phyloP scores from a whole-genome alignment of 2,797 vertebrate species.

The Myotis vivesi region DNA sequence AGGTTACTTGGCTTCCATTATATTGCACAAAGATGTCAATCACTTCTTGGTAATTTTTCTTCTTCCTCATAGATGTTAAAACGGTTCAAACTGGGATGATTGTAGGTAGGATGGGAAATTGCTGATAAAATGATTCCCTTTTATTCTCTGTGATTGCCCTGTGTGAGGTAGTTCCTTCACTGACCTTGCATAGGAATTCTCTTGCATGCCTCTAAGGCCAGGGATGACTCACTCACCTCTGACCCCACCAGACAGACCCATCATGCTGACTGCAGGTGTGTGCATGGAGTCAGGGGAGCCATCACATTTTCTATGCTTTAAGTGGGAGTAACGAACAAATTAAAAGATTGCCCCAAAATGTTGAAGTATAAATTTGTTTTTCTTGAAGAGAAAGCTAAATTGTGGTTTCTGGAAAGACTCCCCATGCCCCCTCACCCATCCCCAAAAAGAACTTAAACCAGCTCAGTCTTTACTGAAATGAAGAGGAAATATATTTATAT shows the following conservation, averaged over 20 bases:
- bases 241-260: not conserved
- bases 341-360: not conserved
- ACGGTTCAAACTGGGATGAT: not conserved
- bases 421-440: rapidly evolving
- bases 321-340: slow-evolving; percentile 6
- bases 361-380: not conserved
- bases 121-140: not conserved
- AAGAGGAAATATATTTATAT: not conserved
- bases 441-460: not conserved
- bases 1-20: not conserved
- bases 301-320: not conserved
- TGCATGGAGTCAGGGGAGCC: not conserved
- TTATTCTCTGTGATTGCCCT: not conserved
- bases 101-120: not conserved
- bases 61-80: not conserved
- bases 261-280: not conserved
- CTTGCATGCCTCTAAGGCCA: not conserved
- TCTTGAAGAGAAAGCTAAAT: not conserved
- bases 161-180: not conserved
- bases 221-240: slow-evolving; percentile 23
- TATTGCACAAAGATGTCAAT: not conserved
- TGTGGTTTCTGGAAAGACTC: not conserved
- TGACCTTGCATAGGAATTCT: slow-evolving; percentile 34
- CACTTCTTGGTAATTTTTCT: not conserved
- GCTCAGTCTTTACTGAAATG: not conserved